Percentiles rank a stretch among this genome's conserved stretches.
phyloP scores from a whole-genome alignment of 2,113 vertebrate genomes.

The Paradisaea rubra region DNA sequence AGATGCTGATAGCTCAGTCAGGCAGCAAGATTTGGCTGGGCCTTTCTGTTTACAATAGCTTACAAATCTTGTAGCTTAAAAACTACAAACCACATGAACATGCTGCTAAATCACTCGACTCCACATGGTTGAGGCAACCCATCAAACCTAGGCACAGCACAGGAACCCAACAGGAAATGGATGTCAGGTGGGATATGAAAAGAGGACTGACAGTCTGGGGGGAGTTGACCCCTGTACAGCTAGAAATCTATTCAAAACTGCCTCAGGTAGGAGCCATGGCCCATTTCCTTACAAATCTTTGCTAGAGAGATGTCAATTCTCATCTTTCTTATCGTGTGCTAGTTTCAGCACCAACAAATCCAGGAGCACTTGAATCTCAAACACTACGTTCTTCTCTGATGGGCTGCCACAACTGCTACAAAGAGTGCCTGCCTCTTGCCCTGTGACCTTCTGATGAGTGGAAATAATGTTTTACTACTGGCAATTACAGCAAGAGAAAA shows the following conservation, averaged over 20 bases:
- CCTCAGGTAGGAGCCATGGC: not conserved
- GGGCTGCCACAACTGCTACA: not conserved
- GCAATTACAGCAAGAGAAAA: not conserved
- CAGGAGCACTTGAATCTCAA: not conserved
- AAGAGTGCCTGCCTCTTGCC: not conserved
- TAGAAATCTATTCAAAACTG: not conserved
- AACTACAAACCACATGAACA: not conserved
- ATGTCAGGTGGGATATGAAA: not conserved
- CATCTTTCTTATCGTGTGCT: not conserved
- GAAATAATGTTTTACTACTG: slow-evolving; percentile 6
- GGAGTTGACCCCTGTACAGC: not conserved
- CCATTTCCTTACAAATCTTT: not conserved
- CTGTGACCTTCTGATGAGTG: not conserved
- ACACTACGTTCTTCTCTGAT: not conserved
- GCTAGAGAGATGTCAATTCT: not conserved
- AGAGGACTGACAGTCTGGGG: not conserved
- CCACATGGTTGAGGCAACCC: not conserved
- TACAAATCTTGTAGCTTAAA: slow-evolving; percentile 31
- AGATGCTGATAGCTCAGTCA: slow-evolving; percentile 22
- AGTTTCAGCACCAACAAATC: not conserved
- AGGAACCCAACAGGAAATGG: not conserved
- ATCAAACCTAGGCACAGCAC: not conserved
- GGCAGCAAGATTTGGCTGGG: not conserved
- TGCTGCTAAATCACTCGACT: not conserved
- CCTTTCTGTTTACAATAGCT: slow-evolving; percentile 35